A percentile compares a stretch with the other conserved stretches of the same genome.
phyloP scores from a whole-genome alignment of 2,113 vertebrate genomes.

The Pachypanchax playfairii region DNA sequence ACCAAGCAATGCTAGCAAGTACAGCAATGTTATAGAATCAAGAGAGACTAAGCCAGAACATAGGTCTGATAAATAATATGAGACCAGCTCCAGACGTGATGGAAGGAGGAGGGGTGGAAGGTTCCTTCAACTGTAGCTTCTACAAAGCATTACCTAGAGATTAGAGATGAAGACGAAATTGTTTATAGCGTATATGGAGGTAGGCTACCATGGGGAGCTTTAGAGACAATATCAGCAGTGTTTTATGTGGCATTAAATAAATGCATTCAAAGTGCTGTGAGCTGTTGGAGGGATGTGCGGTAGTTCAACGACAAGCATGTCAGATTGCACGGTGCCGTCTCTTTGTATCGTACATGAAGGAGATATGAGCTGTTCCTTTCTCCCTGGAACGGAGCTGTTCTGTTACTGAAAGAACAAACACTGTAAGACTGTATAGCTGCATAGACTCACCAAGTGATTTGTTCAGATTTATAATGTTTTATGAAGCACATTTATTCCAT shows the following conservation, averaged over 20 bases:
- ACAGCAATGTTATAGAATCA: background rate
- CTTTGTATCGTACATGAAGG: slow-evolving; percentile 31
- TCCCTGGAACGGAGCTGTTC: slow-evolving; percentile 13
- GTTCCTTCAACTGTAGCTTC: slow-evolving; percentile 20
- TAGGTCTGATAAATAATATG: background rate
- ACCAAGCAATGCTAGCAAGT: background rate
- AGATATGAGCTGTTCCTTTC: slow-evolving; percentile 31
- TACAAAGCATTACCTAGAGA: slow-evolving; percentile 29
- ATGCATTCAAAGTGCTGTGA: slow-evolving; percentile 2
- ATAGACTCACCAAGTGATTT: slow-evolving; percentile 23
- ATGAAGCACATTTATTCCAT: too few relatives aligned
- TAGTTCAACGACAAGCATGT: slow-evolving; percentile 7
- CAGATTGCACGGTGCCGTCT: slow-evolving; percentile 1
- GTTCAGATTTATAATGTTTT: slow-evolving; percentile 25
- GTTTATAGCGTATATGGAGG: slow-evolving; percentile 21
- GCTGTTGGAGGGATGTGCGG: slow-evolving; percentile 5
- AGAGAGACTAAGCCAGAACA: background rate
- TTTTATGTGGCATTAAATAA: slow-evolving; percentile 1
- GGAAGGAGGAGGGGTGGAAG: slow-evolving; percentile 6
- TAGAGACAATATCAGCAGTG: slow-evolving; percentile 9
- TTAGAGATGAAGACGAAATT: slow-evolving; percentile 36
- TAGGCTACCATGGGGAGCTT: slow-evolving; percentile 15
- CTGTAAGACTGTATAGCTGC: slow-evolving; percentile 16
- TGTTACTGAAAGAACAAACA: slow-evolving; percentile 17
- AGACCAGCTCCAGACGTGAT: slow-evolving; percentile 3